Conservation (phyloP, 1,140 invertebrate species). For the Bacillus rossius region DNA sequence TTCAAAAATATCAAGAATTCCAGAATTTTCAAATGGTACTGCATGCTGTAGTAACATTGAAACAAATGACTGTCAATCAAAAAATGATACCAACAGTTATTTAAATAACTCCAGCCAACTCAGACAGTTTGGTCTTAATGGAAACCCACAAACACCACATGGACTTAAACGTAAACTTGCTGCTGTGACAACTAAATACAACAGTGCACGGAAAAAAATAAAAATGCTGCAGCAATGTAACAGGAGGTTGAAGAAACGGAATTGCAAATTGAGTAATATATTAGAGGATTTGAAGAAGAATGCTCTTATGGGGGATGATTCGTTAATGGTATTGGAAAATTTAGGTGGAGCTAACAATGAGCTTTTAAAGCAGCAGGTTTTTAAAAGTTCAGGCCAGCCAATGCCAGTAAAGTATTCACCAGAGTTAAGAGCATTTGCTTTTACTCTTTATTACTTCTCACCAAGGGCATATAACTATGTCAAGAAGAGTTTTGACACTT, state of each 20-base stretch:
- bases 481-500: slow-evolving; percentile 28
- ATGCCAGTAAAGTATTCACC: neutral
- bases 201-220: neutral
- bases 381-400: neutral
- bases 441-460: neutral
- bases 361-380: neutral
- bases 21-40: no score
- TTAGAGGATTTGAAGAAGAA: neutral
- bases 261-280: neutral
- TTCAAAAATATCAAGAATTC: no score
- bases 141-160: no score
- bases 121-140: no score
- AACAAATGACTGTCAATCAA: no score
- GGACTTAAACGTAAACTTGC: no score
- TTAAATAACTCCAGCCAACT: no score
- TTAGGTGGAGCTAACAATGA: neutral
- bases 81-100: no score
- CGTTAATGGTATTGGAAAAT: neutral
- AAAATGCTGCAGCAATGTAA: neutral
- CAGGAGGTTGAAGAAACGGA: neutral
- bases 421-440: neutral
- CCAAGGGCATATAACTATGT: neutral
- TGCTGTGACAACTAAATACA: no score
- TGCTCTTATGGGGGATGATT: neutral
- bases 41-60: no score